Evolutionary conservation across 35 echinoderm and acorn worm genomes (phyloP), one percentile per base, ranked within the genome.

Genomic region (Apostichopus parvimensis): DNA sequence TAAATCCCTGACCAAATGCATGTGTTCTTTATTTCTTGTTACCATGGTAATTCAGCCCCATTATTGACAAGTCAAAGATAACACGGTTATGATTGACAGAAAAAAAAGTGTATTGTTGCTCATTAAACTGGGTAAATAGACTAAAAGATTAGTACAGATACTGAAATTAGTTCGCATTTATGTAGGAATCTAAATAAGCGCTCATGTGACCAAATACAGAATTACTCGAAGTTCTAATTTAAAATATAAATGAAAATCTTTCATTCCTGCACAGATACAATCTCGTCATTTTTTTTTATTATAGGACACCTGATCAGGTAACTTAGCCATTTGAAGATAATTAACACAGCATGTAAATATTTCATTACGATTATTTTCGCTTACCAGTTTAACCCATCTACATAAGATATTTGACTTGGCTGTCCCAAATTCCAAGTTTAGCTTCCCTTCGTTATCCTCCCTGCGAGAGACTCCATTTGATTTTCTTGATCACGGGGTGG

Each of bases 401-500:
- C 56, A 17, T 82, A 56, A 57, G 52, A 82, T 12, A 56, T 82
- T 57, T 45, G 34, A 53, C 54, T 10, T 82, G 79, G 0, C 52
- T 82, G 17, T 55, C 5, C 28, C 53, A 82, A 82, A 82, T 82
- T 82, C 79, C 79, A 54, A 55, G 20, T 82, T 45, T 82, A 56
- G 28, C 5, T 57, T 45, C 34, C 34, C 79, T 82, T 57, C 52
- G 53, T 57, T 82, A 53, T 59, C 81, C 58, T 84, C 81, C 55
- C 81, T 84, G 81, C 81, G 57, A 84, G 55, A 84, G 81, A 84
- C 57, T 55, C 81, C 81, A 84, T 84, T 84, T 84, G 81, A 57
- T 58, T 84, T 84, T 59, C 9, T 59, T 13, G 53, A n/a, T 54
- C 81, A n/a, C 56, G 22, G 81, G 81, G 81, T 58, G 81, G 81